A percentile compares a stretch with the other conserved stretches of the same genome.
Conservation (phyloP, 2,888 invertebrate genomes). For the Muscina levida region DNA sequence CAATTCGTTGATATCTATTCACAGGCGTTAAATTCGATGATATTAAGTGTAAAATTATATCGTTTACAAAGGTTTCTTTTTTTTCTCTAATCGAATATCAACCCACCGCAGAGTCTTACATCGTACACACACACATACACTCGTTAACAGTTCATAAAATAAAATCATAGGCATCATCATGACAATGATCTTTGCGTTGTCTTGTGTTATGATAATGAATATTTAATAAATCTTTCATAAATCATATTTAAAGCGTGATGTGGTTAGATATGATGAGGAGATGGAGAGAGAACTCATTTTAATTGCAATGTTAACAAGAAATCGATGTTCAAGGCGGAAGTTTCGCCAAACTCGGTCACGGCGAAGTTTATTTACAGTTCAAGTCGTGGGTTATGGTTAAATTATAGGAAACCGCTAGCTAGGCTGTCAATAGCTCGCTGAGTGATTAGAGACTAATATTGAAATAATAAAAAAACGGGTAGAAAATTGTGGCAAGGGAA, state of each 20-base stretch:
- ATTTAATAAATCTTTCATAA: constrained; percentile 26
- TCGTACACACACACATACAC: not conserved
- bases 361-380: not conserved
- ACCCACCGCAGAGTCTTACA: not conserved
- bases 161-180: constrained; percentile 15
- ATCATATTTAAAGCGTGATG: not conserved
- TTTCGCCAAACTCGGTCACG: constrained; percentile 16
- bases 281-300: constrained; percentile 41
- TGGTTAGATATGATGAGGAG: constrained; percentile 5
- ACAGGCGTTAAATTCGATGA: constrained; percentile 28
- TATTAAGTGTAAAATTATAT: constrained; percentile 16
- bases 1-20: constrained; percentile 26
- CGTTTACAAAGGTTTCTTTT: constrained; percentile 20
- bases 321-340: constrained; percentile 29
- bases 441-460: too few relatives aligned
- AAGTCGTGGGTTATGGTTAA: not conserved
- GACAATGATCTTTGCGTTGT: too few relatives aligned
- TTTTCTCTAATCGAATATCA: not conserved
- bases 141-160: constrained; percentile 24
- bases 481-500: too few relatives aligned
- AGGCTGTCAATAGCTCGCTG: too few relatives aligned
- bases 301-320: constrained; percentile 34
- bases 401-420: too few relatives aligned
- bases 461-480: too few relatives aligned
- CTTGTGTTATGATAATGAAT: constrained; percentile 20